Evolutionary conservation across 2,888 invertebrate species (phyloP), one percentile per base, ranked within the genome.

Genomic region (Hirtodrosophila confusa): DNA sequence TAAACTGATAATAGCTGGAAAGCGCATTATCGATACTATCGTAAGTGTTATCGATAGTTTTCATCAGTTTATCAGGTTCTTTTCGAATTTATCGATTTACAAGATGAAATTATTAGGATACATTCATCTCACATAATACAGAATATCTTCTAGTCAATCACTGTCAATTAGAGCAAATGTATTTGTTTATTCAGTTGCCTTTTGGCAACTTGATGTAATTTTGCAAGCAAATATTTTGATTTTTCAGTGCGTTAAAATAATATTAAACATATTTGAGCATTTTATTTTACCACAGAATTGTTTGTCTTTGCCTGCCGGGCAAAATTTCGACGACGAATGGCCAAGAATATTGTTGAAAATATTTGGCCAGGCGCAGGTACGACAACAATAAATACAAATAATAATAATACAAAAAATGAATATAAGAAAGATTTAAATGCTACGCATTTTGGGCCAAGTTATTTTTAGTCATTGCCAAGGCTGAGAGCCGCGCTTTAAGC

Each of bases 401-500:
- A 31, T 3, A 1, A 27, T 4, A 31, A 31, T 9, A 31, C 3
- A 31, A 31, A 4, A 6, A 6, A 9, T 31, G 27, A 29, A 33
- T 17, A 5, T 9, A 40, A 40, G n/a, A 57, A 45, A 54, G 37
- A 50, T 69, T 61, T 58, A 53, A 69, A 57, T 54, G 53, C 64
- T 54, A 54, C 23, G 27, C 27, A 41, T 68, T 58, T 41, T 17
- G 40, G 23, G 12, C 36, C 49, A 69, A 57, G 56, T 40, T 69
- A 69, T 69, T 69, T 69, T 69, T 69, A 63, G 57, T 57, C 70
- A 57, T 58, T 45, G 17, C 37, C 57, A 61, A 53, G 51, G 37
- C 69, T 50, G 37, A 36, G 39, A 40, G 39, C 10, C 40, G 27
- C 40, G 17, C 29, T 48, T 53, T 35, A 53, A 49, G 43, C 51